Evolutionary conservation across 2,113 vertebrate species (phyloP).

Genomic region (Lutjanus erythropterus): DNA sequence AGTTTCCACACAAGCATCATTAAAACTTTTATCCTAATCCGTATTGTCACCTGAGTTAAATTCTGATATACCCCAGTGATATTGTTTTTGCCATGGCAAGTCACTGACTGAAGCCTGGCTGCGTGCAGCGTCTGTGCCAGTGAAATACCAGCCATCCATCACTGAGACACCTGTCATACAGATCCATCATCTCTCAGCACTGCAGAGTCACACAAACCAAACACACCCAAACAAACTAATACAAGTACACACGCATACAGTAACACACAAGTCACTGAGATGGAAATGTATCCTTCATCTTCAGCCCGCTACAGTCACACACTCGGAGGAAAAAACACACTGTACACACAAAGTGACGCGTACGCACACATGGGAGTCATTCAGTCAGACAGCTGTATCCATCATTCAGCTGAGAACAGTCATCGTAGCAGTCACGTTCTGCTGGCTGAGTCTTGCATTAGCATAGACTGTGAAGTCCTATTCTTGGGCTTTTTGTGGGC

Average conservation of each 20-base stretch:
- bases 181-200: slow-evolving; percentile 59
- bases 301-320: slow-evolving; percentile 20
- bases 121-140: slow-evolving; percentile 17
- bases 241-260: background rate
- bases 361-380: slow-evolving; percentile 54
- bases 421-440: slow-evolving; percentile 38
- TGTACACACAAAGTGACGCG: slow-evolving; percentile 42
- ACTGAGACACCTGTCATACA: slow-evolving; percentile 64
- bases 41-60: slow-evolving; percentile 34
- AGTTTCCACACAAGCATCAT: slow-evolving; percentile 53
- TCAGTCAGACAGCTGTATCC: slow-evolving; percentile 65
- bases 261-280: slow-evolving; percentile 26
- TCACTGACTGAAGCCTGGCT: slow-evolving; percentile 1
- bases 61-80: slow-evolving; percentile 17
- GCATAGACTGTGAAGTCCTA: slow-evolving; percentile 15
- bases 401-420: slow-evolving; percentile 58
- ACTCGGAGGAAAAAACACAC: slow-evolving; percentile 25
- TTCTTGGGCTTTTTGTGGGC: slow-evolving; percentile 7
- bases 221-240: slow-evolving; percentile 25
- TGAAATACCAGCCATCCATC: slow-evolving; percentile 69
- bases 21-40: slow-evolving; percentile 58
- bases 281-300: slow-evolving; percentile 59
- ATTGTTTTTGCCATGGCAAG: slow-evolving; percentile 25
- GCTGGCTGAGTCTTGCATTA: slow-evolving; percentile 33
- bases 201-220: slow-evolving; percentile 35